phyloP scores from a whole-genome alignment of 2,888 invertebrate species.

The Ennomos fuscantarius region DNA sequence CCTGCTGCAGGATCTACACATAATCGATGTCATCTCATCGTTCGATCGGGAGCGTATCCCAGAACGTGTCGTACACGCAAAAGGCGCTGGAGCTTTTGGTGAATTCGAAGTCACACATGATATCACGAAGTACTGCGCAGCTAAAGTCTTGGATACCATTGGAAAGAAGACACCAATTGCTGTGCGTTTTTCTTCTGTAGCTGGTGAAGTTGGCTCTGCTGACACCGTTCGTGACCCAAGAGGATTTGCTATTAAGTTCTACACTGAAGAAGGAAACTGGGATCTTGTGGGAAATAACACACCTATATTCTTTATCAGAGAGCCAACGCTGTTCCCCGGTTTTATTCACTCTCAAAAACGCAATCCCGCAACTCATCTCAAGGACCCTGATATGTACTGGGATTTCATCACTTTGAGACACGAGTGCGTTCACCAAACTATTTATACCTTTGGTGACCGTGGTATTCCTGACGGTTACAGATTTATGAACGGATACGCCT shows the following conservation, averaged over 20 bases:
- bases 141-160: conserved; percentile 90
- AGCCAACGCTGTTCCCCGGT: conserved; percentile 95
- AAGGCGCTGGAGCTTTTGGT: conserved; percentile 96
- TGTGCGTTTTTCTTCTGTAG: conserved; percentile 93
- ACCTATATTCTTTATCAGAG: conserved; percentile 96
- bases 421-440: conserved; percentile 93
- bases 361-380: conserved; percentile 95
- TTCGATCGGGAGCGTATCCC: conserved; percentile 97
- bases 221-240: conserved; percentile 96
- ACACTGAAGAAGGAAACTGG: conserved; percentile 97
- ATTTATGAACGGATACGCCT: conserved; percentile 98
- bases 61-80: conserved; percentile 98
- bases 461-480: conserved; percentile 97
- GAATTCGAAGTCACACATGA: conserved; percentile 96
- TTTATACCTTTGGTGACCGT: conserved; percentile 95
- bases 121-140: conserved; percentile 92
- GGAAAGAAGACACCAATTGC: conserved; percentile 93
- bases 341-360: conserved; percentile 99
- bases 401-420: conserved; percentile 96
- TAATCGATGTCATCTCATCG: conserved; percentile 91
- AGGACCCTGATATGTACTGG: conserved; percentile 98
- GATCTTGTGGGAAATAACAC: conserved; percentile 97
- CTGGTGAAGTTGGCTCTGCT: conserved; percentile 95
- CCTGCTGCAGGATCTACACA: conserved; percentile 93
- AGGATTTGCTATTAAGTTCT: conserved; percentile 97